Conservation (phyloP, 2,888 invertebrate species). For the Drosophila sordidapex region DNA sequence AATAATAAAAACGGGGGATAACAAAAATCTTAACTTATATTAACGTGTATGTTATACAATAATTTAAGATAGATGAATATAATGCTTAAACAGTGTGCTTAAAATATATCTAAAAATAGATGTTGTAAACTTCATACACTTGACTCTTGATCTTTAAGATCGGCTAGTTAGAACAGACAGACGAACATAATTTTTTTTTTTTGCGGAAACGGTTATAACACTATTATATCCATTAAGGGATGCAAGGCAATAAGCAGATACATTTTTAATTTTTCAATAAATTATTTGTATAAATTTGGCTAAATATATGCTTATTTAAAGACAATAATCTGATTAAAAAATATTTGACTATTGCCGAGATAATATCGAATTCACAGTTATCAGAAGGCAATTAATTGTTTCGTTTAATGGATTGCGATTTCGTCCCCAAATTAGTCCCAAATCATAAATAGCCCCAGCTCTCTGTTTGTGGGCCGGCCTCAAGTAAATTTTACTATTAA, state of each 20-base stretch:
- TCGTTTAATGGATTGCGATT: constrained; percentile 26
- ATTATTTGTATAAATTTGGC: neutral
- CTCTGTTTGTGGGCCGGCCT: constrained; percentile 6
- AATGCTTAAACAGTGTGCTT: neutral
- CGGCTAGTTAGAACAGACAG: neutral
- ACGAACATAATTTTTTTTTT: neutral
- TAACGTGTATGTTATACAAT: neutral
- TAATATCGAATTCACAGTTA: constrained; percentile 34
- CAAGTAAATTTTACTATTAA: constrained; percentile 45
- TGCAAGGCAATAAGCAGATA: neutral
- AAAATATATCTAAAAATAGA: neutral
- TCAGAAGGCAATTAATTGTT: constrained; percentile 37
- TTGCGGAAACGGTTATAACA: neutral
- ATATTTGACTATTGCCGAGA: constrained; percentile 7
- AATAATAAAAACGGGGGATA: neutral
- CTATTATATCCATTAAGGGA: neutral
- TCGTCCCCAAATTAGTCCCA: constrained; percentile 29
- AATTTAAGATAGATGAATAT: neutral
- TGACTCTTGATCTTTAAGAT: neutral
- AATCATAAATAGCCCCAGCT: constrained; percentile 14
- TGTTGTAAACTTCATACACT: neutral
- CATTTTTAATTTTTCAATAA: neutral
- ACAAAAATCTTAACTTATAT: neutral
- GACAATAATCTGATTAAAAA: neutral
- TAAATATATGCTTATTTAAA: neutral